Evolutionary conservation across 2,888 invertebrate genomes (phyloP), one percentile per base, ranked within the genome.

Genomic region (Leptopilina myrica): DNA sequence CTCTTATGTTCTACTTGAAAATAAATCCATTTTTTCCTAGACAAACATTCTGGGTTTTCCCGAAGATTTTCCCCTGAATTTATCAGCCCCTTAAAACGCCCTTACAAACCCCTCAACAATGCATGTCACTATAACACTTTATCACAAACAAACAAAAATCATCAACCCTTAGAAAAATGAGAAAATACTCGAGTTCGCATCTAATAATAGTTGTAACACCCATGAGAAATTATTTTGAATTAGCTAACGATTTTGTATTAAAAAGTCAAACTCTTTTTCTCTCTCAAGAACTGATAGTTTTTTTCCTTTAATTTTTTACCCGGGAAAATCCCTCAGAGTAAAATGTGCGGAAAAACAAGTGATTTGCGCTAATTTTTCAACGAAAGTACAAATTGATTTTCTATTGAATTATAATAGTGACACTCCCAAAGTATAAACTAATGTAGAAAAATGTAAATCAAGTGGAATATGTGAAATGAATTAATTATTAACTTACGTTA

Each of bases 161-260:
- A 33, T 33, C 33, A 49, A 20, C 6, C n/a, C 9, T 20, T 73
- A 26, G 3, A 33, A 33, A 33, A 73, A 49, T 49, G 14, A 26
- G 14, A 53, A 69, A 69, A 69, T 53, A 3, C 69, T 69, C 20
- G 7, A 81, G 80, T 86, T 83, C 84, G 20, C 20, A 85, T 86
- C 86, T 87, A 86, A 86, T 86, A 87, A 87, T 86, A 87, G 82
- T 84, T 79, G 80, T 84, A 33, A 86, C 82, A 85, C 86, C 86
- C 86, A 86, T 86, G 86, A 85, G 81, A 73, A 73, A 73, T 62
- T 15, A 62, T 20, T 62, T 62, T 62, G 1, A 62, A 62, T 62
- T 20, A 62, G 20, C 15, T 15, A 62, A 9, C 7, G n/a, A n/a
- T n/a, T n/a, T n/a, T 59, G 33, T 20, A 20, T 62, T 15, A 62